These are phyloP conservation scores for Leptodon cayanensis DNA, from an alignment of 2,797 vertebrate genomes.

Conservation along the genomic window DNA sequence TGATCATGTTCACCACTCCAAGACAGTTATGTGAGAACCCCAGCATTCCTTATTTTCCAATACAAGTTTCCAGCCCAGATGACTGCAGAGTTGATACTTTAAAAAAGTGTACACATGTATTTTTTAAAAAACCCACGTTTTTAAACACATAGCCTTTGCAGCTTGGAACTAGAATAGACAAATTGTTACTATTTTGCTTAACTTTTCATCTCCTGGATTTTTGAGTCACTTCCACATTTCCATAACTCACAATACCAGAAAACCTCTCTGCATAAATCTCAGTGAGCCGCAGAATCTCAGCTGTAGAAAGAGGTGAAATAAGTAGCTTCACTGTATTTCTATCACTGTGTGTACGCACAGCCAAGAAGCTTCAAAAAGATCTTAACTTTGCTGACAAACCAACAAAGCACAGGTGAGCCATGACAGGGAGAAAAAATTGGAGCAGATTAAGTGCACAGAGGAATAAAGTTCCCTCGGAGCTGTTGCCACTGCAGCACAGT, in stretches of 20 bases:
- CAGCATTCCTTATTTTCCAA: not conserved
- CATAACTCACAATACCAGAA: not conserved
- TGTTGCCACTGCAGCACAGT: not conserved
- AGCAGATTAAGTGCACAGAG: not conserved
- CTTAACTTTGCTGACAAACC: not conserved
- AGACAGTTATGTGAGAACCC: not conserved
- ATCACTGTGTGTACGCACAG: not conserved
- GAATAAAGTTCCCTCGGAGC: not conserved
- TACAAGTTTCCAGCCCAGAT: not conserved
- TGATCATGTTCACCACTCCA: not conserved
- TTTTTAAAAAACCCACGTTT: not conserved
- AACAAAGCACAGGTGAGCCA: not conserved
- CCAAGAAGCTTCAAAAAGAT: not conserved
- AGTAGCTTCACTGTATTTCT: not conserved
- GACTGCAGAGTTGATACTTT: not conserved
- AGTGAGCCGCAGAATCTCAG: not conserved
- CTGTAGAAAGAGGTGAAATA: not conserved
- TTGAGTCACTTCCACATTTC: not conserved
- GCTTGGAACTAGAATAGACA: not conserved
- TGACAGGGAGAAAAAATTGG: not conserved
- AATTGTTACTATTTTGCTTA: not conserved
- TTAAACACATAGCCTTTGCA: not conserved
- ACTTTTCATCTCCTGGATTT: not conserved
- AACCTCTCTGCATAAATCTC: not conserved
- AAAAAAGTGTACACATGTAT: not conserved